Evolutionary conservation across 1,140 invertebrate species (phyloP).

Genomic region (Bombus cullumanus): DNA sequence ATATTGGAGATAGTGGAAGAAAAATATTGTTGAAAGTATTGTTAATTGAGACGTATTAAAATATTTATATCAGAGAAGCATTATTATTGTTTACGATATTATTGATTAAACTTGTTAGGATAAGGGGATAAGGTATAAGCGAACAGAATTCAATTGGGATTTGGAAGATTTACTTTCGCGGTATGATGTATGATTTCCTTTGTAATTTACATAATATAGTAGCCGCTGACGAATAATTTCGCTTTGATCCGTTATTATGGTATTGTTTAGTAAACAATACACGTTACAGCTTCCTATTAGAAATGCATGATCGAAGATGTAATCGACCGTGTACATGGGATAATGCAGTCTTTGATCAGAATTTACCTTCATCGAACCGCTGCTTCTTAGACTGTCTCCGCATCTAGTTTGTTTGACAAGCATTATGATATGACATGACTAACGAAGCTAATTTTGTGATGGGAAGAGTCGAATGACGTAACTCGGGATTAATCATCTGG

Average conservation of each 20-base stretch:
- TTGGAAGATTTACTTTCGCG: background rate
- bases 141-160: background rate
- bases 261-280: slow-evolving; percentile 5
- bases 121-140: too few relatives aligned
- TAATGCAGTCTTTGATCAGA: slow-evolving; percentile 47
- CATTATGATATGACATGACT: background rate
- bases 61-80: too few relatives aligned
- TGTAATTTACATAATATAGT: background rate
- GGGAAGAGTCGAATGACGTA: too few relatives aligned
- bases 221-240: background rate
- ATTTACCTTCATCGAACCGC: background rate
- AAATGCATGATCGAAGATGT: slow-evolving; percentile 13
- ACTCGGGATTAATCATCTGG: background rate
- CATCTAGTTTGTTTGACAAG: background rate
- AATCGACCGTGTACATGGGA: slow-evolving; percentile 17
- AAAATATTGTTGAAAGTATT: too few relatives aligned
- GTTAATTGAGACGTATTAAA: too few relatives aligned
- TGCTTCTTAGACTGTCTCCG: background rate
- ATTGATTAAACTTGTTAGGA: too few relatives aligned
- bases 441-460: background rate
- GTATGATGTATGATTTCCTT: background rate
- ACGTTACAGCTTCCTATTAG: slow-evolving; percentile 1
- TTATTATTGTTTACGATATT: too few relatives aligned
- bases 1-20: too few relatives aligned
- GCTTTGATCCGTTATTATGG: too few relatives aligned